Evolutionary conservation across 2,113 vertebrate species (phyloP).

Genomic region (Physeter macrocephalus): DNA sequence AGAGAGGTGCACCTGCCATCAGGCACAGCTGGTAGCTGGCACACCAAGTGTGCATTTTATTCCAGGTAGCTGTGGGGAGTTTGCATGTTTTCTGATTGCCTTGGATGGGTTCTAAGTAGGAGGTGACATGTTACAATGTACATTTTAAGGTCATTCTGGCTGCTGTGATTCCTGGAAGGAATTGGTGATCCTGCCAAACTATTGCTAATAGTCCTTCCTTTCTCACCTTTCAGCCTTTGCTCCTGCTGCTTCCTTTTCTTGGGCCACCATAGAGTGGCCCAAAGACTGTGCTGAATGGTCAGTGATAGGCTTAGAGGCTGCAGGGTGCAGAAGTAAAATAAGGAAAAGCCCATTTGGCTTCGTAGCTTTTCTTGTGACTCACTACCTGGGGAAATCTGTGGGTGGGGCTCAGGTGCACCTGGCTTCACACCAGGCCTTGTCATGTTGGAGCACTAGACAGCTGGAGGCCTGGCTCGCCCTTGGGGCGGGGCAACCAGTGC

Average conservation of each 20-base stretch:
- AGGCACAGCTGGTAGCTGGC: rapidly evolving
- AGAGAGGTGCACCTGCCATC: no score
- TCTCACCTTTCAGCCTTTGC: neutral
- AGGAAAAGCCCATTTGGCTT: neutral
- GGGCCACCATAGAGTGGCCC: neutral
- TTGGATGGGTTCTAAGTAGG: neutral
- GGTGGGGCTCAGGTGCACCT: neutral
- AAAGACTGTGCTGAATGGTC: neutral
- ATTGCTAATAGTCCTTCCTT: neutral
- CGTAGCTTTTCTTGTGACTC: neutral
- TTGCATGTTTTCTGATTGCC: neutral
- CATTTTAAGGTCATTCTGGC: neutral
- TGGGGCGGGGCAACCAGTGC: neutral
- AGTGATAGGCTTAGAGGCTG: neutral
- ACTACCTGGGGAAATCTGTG: constrained; percentile 2
- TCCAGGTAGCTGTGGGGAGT: neutral
- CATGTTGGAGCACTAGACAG: neutral
- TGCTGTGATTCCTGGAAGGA: neutral
- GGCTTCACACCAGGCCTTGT: neutral
- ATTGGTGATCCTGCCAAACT: neutral
- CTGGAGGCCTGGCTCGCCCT: neutral
- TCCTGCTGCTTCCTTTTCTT: neutral
- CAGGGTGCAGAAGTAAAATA: neutral
- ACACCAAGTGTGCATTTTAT: neutral
- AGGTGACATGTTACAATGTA: neutral